Evolutionary conservation across 1,140 invertebrate species (phyloP), one percentile per base, ranked within the genome.

Genomic region (Magallana ariakensis): DNA sequence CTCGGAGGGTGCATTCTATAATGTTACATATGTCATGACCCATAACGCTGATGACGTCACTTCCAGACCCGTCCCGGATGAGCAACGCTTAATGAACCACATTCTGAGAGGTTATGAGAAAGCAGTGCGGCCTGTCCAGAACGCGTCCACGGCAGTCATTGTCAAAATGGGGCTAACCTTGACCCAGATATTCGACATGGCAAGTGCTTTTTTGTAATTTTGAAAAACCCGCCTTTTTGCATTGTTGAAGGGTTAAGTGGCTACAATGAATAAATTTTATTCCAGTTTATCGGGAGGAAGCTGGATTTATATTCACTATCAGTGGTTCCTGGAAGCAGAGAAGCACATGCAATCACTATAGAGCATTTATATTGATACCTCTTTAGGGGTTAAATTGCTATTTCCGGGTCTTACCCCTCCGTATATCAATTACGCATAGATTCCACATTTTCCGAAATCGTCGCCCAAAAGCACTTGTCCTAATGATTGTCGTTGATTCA

Each of bases 121-220:
- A 58, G 94, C 95, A 83, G 96, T 96, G 0, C 90, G 96, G 57
- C 96, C 96, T 0, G 96, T 96, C 0, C 88, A 92, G 80, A 96
- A 96, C 91, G 95, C 96, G 5, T 95, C 95, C 8, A 93, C 95
- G 26, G 92, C 96, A 1, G 95, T 96, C 7, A 91, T 95, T 22
- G 95, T 96, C 46, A 92, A 95, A 88, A 94, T 96, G 85, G 96
- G 96, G 15, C 95, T 96, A 84, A 96, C 96, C 19, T 94, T 96
- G 13, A 96, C 96, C 33, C 96, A 96, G 91, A 96, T 96, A 85
- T 95, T 93, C 84, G 93, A 94, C 70, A 92, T 94, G 93, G 93
- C 93, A 87, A 89, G 92, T 88, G 19, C 9, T 83, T 60, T 60
- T n/a, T n/a, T 60, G 33, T 46, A 5, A 4, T 46, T 46, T 46